Conservation (phyloP, 2,888 invertebrate species). For the Reticulitermes lucifugus region DNA sequence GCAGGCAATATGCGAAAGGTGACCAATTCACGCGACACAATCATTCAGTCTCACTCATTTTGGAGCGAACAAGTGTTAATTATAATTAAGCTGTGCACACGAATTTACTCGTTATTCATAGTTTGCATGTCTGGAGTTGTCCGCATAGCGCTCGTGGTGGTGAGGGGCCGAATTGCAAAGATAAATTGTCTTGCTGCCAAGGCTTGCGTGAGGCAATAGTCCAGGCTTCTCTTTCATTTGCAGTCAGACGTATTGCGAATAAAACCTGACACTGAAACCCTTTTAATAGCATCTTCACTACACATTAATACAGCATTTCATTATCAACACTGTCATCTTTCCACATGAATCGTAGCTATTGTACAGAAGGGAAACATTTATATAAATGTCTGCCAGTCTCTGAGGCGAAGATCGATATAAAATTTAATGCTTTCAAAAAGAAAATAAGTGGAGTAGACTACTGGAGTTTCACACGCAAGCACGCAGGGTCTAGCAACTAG, state of each 20-base stretch:
- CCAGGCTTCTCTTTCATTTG: background rate
- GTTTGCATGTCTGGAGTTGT: slow-evolving; percentile 13
- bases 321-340: background rate
- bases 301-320: background rate
- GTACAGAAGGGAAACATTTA: background rate
- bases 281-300: background rate
- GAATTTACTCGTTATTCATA: background rate
- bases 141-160: background rate
- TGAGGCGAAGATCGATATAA: slow-evolving; percentile 27
- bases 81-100: slow-evolving; percentile 15
- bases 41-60: slow-evolving; percentile 32
- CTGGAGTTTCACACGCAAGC: slow-evolving; percentile 30
- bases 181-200: slow-evolving; percentile 27
- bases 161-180: background rate
- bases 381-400: background rate
- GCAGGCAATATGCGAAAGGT: background rate
- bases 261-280: background rate
- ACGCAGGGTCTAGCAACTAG: slow-evolving; percentile 33
- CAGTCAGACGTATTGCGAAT: background rate
- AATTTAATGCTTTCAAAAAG: slow-evolving; percentile 14
- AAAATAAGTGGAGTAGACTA: slow-evolving; percentile 18
- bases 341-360: background rate
- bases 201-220: slow-evolving; percentile 18
- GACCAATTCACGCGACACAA: slow-evolving; percentile 11
- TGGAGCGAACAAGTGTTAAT: background rate